Conservation (phyloP, 2,797 vertebrate species). For the Serranus cabrilla region DNA sequence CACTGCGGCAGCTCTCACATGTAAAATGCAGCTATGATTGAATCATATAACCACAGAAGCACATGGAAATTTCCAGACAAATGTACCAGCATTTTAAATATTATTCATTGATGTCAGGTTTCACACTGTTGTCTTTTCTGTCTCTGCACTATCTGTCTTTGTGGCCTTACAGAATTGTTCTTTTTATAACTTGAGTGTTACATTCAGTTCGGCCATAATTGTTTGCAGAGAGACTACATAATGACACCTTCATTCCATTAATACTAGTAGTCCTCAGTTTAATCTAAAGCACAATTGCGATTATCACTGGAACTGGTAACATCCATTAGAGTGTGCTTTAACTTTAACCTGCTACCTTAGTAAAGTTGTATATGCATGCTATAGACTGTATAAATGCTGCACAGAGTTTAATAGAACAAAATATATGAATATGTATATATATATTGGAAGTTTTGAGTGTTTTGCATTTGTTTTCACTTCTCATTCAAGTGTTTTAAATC, state of each 20-base stretch:
- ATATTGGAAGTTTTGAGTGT: neutral
- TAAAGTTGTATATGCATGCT: neutral
- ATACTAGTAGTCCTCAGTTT: neutral
- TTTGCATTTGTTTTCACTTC: neutral
- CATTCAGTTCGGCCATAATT: neutral
- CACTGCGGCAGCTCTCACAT: slow-evolving; percentile 1
- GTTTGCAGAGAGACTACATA: neutral
- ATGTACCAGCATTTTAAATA: slow-evolving; percentile 10
- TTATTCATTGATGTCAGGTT: neutral
- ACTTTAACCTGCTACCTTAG: neutral
- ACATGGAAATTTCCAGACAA: neutral
- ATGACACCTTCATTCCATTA: neutral
- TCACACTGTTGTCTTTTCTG: neutral
- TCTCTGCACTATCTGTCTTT: slow-evolving; percentile 12
- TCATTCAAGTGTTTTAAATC: neutral
- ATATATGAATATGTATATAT: too few relatives aligned
- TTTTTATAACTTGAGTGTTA: neutral
- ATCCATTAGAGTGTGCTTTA: neutral
- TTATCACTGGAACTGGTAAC: too few relatives aligned
- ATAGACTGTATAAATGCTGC: neutral
- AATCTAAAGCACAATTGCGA: neutral
- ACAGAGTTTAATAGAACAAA: neutral
- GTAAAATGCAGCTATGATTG: neutral
- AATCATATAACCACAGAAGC: slow-evolving; percentile 16
- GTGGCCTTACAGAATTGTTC: slow-evolving; percentile 10